These are phyloP conservation scores for Callitettix versicolor DNA, from an alignment of 1,140 invertebrate genomes.

Conservation along the genomic window DNA sequence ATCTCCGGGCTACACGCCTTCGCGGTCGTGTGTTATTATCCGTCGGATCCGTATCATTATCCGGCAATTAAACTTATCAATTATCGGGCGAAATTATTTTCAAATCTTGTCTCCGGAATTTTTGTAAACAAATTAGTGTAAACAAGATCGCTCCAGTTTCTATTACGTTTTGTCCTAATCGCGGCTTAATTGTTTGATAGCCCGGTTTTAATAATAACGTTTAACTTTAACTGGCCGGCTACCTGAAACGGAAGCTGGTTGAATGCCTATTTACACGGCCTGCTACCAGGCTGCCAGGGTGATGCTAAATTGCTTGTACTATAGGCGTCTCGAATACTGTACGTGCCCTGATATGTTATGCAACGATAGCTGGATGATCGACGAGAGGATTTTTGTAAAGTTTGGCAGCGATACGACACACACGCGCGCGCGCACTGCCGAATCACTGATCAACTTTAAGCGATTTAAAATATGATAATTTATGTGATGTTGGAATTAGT, in stretches of 20 bases:
- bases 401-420: no score
- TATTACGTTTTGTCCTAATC: conserved; percentile 11
- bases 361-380: no score
- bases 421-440: no score
- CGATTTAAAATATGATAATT: no score
- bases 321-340: no score
- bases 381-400: no score
- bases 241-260: conserved; percentile 9
- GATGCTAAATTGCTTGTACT: no score
- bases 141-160: conserved; percentile 3
- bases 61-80: conserved; percentile 5
- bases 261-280: not conserved
- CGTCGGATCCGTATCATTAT: conserved; percentile 33
- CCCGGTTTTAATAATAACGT: no score
- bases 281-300: no score
- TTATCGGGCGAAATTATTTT: not conserved
- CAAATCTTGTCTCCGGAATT: not conserved
- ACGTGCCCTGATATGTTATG: no score
- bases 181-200: conserved; percentile 1
- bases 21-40: conserved; percentile 7
- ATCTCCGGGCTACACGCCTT: not conserved
- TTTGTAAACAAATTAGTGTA: conserved; percentile 15
- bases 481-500: no score
- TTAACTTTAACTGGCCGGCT: not conserved
- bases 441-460: no score